Evolutionary conservation across 1,140 invertebrate genomes (phyloP).

Genomic region (Psix sp.): DNA sequence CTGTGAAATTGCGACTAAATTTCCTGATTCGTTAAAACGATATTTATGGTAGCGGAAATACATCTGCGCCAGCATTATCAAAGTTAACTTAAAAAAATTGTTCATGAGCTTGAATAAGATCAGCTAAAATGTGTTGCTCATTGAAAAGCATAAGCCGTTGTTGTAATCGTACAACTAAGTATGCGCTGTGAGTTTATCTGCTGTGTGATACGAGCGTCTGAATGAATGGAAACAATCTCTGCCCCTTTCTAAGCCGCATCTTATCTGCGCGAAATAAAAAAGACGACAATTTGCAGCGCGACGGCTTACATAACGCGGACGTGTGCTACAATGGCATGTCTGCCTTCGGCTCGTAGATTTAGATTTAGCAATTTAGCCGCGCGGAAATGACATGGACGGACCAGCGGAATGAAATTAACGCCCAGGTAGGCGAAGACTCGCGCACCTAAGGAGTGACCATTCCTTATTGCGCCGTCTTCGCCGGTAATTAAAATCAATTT

Average conservation of each 20-base stretch:
- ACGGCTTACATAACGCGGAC: conserved; percentile 26
- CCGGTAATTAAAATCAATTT: conserved; percentile 58
- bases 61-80: no score
- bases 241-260: conserved; percentile 38
- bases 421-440: conserved; percentile 45
- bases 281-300: conserved; percentile 45
- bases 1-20: no score
- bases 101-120: no score
- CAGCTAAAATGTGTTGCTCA: no score
- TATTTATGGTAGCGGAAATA: no score
- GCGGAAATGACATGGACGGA: conserved; percentile 71
- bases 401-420: conserved; percentile 66
- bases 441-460: conserved; percentile 50
- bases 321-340: conserved; percentile 28
- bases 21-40: no score
- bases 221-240: conserved; percentile 62
- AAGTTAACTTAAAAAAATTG: no score
- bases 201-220: conserved; percentile 52
- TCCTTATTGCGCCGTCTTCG: conserved; percentile 48
- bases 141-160: not conserved
- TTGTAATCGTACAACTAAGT: conserved; percentile 34
- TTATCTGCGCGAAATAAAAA: conserved; percentile 36
- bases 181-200: conserved; percentile 22
- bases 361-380: conserved; percentile 73
- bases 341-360: conserved; percentile 65